These are phyloP conservation scores for Basileuterus tristriatus DNA, from an alignment of 2,797 vertebrate species.

Conservation along the genomic window DNA sequence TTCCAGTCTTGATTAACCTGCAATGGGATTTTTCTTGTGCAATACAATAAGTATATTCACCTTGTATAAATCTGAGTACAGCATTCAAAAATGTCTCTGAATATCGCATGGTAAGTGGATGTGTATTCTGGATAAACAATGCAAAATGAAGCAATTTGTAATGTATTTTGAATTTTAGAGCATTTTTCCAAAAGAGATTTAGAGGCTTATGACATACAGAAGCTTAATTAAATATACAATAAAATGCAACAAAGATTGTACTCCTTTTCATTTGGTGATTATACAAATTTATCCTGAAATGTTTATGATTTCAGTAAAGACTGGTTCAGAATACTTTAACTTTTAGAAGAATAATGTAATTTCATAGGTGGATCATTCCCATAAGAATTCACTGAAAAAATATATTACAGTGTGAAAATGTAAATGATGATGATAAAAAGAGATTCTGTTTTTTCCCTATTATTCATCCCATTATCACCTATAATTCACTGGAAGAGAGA, in stretches of 20 bases:
- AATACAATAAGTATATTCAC: neutral
- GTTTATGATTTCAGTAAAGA: neutral
- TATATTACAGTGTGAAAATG: neutral
- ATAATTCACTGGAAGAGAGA: neutral
- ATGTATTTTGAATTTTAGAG: neutral
- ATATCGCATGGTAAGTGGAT: neutral
- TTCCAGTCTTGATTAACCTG: neutral
- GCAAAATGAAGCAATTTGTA: conserved; percentile 9
- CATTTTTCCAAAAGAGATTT: neutral
- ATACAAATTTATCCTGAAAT: neutral
- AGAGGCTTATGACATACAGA: neutral
- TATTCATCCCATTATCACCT: neutral
- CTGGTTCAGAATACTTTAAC: neutral
- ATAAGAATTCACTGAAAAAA: neutral
- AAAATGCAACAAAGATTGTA: neutral
- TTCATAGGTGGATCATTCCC: neutral
- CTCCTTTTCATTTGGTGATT: neutral
- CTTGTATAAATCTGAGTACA: neutral
- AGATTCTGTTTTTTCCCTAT: neutral
- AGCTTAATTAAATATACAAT: neutral
- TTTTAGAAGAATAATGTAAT: neutral
- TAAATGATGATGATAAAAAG: neutral
- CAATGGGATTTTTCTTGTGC: neutral
- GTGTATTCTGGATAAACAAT: neutral
- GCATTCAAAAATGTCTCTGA: neutral